These are phyloP conservation scores for Pterois miles DNA, from an alignment of 2,797 vertebrate genomes.

Conservation along the genomic window DNA sequence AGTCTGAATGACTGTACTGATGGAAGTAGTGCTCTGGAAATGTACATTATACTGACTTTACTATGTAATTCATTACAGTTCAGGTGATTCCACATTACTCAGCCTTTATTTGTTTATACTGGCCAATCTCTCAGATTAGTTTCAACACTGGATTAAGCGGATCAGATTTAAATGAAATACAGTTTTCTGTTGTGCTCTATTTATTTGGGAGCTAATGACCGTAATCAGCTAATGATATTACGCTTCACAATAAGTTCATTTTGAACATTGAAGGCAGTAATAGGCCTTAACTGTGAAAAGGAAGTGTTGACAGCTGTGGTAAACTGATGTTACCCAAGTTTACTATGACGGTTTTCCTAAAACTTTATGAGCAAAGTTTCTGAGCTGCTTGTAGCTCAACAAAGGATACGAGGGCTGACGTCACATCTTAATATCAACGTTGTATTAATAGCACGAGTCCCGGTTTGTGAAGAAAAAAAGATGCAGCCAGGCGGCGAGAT, in stretches of 20 bases:
- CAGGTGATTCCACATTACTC: neutral
- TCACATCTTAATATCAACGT: neutral
- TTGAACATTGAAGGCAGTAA: neutral
- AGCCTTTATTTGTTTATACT: neutral
- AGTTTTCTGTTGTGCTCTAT: neutral
- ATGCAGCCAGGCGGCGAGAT: neutral
- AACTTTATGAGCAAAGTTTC: neutral
- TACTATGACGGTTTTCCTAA: neutral
- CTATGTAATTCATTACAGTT: neutral
- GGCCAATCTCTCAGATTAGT: neutral
- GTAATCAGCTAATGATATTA: neutral
- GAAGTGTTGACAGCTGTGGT: neutral
- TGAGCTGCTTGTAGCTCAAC: neutral
- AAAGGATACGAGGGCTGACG: neutral
- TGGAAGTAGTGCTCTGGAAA: neutral
- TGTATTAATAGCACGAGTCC: neutral
- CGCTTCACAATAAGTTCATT: neutral
- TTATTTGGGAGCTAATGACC: neutral
- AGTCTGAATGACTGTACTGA: neutral
- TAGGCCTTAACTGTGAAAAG: neutral
- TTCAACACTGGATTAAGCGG: neutral
- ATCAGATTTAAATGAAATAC: no score
- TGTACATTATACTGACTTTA: neutral
- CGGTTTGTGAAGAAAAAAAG: neutral
- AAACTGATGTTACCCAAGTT: neutral